These are phyloP conservation scores for Drosophila malerkotliana DNA, from an alignment of 1,140 invertebrate genomes.

Conservation along the genomic window DNA sequence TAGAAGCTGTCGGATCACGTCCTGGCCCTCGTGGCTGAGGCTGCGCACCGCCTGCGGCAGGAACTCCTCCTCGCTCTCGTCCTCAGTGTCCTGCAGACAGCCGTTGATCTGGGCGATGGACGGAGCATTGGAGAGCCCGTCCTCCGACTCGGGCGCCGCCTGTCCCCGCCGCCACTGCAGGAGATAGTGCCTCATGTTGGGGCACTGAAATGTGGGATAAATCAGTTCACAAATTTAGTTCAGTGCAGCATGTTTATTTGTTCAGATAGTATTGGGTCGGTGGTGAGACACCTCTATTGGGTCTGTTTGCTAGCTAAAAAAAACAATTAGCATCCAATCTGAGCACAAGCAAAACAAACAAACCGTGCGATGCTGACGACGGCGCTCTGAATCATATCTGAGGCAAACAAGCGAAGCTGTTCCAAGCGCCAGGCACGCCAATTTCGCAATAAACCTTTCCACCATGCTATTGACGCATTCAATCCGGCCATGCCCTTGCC, in stretches of 20 bases:
- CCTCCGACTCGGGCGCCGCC: not conserved
- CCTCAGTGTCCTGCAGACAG: constrained; percentile 48
- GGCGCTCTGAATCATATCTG: not conserved
- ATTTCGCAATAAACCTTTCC: not conserved
- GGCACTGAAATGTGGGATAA: constrained; percentile 31
- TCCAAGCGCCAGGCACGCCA: not conserved
- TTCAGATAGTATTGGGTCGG: not conserved
- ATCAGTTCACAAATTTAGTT: not conserved
- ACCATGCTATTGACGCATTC: not conserved
- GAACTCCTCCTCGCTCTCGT: constrained; percentile 32
- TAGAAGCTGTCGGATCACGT: constrained; percentile 84
- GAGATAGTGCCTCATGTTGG: constrained; percentile 40
- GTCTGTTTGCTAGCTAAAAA: not conserved
- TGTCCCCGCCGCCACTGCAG: constrained; percentile 10
- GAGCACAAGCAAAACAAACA: not conserved
- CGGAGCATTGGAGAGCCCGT: constrained; percentile 45
- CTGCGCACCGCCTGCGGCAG: constrained; percentile 59
- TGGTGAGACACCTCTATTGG: constrained; percentile 1
- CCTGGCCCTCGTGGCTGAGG: constrained; percentile 74
- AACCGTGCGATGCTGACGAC: not conserved
- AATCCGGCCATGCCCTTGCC: no score
- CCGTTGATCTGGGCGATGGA: constrained; percentile 50
- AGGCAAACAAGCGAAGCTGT: not conserved
- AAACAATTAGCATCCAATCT: constrained; percentile 1
- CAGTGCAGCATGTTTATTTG: not conserved